phyloP scores from a whole-genome alignment of 1,140 invertebrate species.

The Cryptotermes secundus region DNA sequence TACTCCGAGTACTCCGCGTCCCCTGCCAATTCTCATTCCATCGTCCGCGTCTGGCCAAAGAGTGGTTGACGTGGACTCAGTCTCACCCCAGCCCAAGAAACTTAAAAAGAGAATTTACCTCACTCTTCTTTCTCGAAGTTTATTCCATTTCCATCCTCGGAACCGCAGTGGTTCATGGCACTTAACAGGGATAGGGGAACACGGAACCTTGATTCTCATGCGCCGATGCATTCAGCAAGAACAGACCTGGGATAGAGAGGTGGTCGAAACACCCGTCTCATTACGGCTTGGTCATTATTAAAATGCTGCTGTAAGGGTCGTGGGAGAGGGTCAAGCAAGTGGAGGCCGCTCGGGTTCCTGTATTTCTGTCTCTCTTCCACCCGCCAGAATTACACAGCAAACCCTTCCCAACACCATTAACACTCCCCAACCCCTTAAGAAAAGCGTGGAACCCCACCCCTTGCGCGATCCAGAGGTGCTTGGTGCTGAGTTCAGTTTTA shows the following conservation, averaged over 20 bases:
- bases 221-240: not conserved
- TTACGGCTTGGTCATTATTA: slow-evolving; percentile 31
- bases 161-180: not conserved
- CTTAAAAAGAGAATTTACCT: too few species aligned
- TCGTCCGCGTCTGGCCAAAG: too few species aligned
- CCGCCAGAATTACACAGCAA: not conserved
- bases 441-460: slow-evolving; percentile 22
- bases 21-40: too few species aligned
- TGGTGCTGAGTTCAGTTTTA: slow-evolving; percentile 37
- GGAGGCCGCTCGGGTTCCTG: not conserved
- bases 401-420: slow-evolving; percentile 29
- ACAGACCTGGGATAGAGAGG: not conserved
- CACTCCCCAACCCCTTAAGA: slow-evolving; percentile 25
- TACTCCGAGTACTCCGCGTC: too few species aligned
- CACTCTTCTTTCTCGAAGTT: not conserved
- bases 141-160: not conserved
- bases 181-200: not conserved
- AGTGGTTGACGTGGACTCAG: too few species aligned
- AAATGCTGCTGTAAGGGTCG: slow-evolving; percentile 25
- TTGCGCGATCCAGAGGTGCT: slow-evolving; percentile 28
- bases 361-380: not conserved
- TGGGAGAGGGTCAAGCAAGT: slow-evolving; percentile 16
- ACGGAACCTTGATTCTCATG: not conserved
- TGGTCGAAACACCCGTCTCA: slow-evolving; percentile 8
- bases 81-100: too few species aligned